Conservation (phyloP, 2,797 vertebrate genomes). For the Tinamus major region DNA sequence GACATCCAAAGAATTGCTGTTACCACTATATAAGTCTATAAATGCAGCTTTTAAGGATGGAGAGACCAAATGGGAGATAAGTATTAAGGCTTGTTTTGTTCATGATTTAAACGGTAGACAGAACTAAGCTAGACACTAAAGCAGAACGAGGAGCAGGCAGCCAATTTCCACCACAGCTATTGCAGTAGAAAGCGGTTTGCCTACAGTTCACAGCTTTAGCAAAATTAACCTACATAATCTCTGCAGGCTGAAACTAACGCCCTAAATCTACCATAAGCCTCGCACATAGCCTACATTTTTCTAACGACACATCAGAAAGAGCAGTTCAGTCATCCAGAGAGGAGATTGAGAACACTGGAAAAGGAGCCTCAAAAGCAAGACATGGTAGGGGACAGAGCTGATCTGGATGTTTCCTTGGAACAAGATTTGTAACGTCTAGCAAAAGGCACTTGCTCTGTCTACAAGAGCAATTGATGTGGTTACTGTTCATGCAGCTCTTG, state of each 20-base stretch:
- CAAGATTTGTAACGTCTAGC: background rate
- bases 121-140: background rate
- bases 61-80: background rate
- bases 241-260: background rate
- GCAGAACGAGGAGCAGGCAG: background rate
- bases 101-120: background rate
- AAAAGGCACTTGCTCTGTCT: background rate
- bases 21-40: background rate
- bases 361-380: background rate
- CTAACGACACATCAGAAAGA: background rate
- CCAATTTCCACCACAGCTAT: background rate
- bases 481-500: background rate
- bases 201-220: rapidly evolving
- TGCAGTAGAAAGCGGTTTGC: background rate
- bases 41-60: background rate
- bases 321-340: background rate
- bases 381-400: background rate
- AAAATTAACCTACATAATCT: background rate
- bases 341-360: background rate
- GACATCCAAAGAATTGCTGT: background rate
- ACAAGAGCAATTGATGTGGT: background rate
- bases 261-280: background rate
- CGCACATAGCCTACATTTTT: background rate
- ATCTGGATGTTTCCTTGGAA: rapidly evolving
- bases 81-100: background rate